A percentile compares a stretch with the other conserved stretches of the same genome.
Evolutionary conservation across 23 tunicate genomes (phyloP).

Genomic region (Halocynthia aurantium): DNA sequence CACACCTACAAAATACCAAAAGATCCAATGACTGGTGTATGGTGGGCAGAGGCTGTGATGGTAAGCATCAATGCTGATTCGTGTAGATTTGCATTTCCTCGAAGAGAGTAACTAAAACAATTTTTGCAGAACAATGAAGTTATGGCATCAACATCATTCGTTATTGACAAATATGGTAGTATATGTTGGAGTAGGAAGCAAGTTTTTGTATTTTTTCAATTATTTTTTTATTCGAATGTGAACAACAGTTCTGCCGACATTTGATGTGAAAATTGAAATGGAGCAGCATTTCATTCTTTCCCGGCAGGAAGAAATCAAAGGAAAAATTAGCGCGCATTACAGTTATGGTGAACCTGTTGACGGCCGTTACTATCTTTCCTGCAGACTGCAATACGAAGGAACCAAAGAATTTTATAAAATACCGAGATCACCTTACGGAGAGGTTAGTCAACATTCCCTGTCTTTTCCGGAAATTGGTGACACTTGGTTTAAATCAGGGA

Average conservation of each 20-base stretch:
- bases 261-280: slow-evolving; percentile 31
- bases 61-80: neutral
- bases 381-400: slow-evolving; percentile 8
- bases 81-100: neutral
- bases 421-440: neutral
- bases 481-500: too few relatives aligned
- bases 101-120: neutral
- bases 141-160: slow-evolving; percentile 7
- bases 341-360: slow-evolving; percentile 57
- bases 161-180: slow-evolving; percentile 20
- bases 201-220: neutral
- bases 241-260: slow-evolving; percentile 46
- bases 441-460: too few relatives aligned
- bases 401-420: slow-evolving; percentile 14
- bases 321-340: slow-evolving; percentile 28
- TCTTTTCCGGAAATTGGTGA: too few relatives aligned
- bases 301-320: slow-evolving; percentile 6
- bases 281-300: slow-evolving; percentile 19
- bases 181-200: neutral
- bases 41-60: slow-evolving; percentile 14
- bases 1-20: neutral
- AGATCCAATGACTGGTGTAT: slow-evolving; percentile 12
- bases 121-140: neutral
- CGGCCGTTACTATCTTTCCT: slow-evolving; percentile 31
- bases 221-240: neutral